These are phyloP conservation scores for Dynastes tityus DNA, from an alignment of 2,888 invertebrate genomes.

Conservation along the genomic window DNA sequence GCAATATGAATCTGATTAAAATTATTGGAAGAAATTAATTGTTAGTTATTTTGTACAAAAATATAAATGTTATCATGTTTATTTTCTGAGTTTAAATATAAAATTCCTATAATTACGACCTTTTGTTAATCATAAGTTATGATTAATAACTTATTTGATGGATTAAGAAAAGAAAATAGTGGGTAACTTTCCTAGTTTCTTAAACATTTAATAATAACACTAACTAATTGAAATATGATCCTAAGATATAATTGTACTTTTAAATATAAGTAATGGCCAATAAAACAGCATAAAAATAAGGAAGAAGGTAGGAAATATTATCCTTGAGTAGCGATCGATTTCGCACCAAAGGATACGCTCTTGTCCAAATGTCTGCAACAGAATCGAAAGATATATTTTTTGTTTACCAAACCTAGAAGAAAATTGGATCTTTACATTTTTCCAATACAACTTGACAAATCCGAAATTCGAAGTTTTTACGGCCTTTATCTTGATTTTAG, in stretches of 20 bases:
- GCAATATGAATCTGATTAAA: constrained; percentile 21
- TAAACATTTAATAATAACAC: not conserved
- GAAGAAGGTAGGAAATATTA: constrained; percentile 86
- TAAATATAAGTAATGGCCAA: constrained; percentile 81
- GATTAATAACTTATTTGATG: too few species aligned
- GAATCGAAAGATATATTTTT: not conserved
- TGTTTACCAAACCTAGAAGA: not conserved
- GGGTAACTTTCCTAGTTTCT: not conserved
- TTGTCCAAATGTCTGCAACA: constrained; percentile 75
- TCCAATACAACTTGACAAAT: constrained; percentile 61
- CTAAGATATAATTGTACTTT: constrained; percentile 33
- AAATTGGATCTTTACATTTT: constrained; percentile 59
- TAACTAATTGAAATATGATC: not conserved
- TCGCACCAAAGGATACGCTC: constrained; percentile 85
- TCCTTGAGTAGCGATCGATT: constrained; percentile 84
- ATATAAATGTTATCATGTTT: not conserved
- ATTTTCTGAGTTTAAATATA: not conserved
- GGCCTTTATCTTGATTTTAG: constrained; percentile 52
- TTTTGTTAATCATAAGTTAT: too few species aligned
- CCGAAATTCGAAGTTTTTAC: constrained; percentile 26
- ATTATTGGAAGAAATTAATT: constrained; percentile 11
- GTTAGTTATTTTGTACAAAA: not conserved
- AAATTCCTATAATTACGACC: too few species aligned
- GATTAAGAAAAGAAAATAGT: not conserved
- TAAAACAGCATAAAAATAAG: constrained; percentile 83